Evolutionary conservation across 2,888 invertebrate genomes (phyloP).

Genomic region (Harmothoe impar): DNA sequence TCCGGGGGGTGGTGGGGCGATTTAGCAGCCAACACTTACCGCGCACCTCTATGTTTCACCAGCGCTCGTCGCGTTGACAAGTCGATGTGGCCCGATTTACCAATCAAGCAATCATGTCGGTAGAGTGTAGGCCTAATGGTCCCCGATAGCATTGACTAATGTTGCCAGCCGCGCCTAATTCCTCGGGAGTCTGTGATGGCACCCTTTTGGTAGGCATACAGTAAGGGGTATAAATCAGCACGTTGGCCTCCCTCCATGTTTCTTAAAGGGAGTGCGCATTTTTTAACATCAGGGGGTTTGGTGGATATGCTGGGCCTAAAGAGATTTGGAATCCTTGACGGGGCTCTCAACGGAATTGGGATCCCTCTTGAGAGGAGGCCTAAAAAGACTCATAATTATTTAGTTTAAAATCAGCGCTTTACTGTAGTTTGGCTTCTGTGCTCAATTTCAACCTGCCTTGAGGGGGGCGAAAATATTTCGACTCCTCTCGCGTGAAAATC

Average conservation of each 20-base stretch:
- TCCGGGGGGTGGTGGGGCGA: background rate
- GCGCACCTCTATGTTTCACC: constrained; percentile 11
- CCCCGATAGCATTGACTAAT: constrained; percentile 5
- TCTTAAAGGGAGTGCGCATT: no score
- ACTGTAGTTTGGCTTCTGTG: no score
- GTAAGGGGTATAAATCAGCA: background rate
- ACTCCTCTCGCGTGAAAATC: no score
- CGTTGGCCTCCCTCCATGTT: background rate
- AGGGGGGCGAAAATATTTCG: no score
- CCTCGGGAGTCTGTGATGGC: constrained; percentile 17
- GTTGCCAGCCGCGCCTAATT: constrained; percentile 5
- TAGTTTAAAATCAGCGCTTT: no score
- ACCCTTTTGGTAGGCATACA: background rate
- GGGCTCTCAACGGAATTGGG: no score
- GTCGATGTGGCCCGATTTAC: constrained; percentile 40
- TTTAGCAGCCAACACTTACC: background rate
- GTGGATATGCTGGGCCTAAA: no score
- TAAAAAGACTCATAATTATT: no score
- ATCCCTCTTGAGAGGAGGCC: no score
- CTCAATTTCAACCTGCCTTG: no score
- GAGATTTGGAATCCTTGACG: no score
- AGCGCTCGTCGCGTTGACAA: constrained; percentile 23
- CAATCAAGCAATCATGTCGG: constrained; percentile 53
- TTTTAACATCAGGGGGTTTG: no score
- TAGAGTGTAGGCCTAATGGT: constrained; percentile 35